Base-by-base conservation (phyloP, 2,888 invertebrate genomes). In the Troides aeacus region DNA sequence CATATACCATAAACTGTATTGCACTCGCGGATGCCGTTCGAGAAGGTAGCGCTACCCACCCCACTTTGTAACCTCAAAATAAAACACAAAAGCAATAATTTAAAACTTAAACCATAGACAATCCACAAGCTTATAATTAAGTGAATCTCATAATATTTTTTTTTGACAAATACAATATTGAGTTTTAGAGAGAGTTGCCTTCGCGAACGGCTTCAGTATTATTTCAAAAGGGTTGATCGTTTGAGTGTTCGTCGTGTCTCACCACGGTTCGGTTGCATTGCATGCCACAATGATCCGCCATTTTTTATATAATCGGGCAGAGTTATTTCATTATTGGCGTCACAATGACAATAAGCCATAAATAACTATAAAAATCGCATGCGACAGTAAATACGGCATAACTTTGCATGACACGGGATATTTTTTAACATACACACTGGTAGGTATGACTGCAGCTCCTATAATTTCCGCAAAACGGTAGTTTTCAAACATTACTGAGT, bases 141-240 rank as follows among this genome's bases (percentile, higher is more conserved):
- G 15, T 15, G 15, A 46, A 15, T 4, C 12, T 46, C 4, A 46
- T 30, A 46, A 21, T 21, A 21, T 21, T 21, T 21, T 21, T 21
- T 21, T 0, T 21, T 21, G 21, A 21, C 21, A 21, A 21, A 21
- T 21, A 21, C 21, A 21, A 21, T 21, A 21, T 21, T 21, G 21
- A 21, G 21, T 21, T 21, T 21, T 0, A 21, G 21, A 21, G 21
- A 21, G 74, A 74, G 79, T 84, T 87, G 87, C 81, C 82, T 85
- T 79, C 72, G 70, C 82, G 83, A 76, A 78, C 84, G 83, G 78
- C 76, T 79, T 86, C 83, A 83, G 83, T 82, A 84, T 84, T 81
- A 84, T 90, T 93, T 92, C 93, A 92, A 93, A 93, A 93, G 93
- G 93, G 93, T 93, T 93, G 93, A 93, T 93, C 88, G 83, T 86